Conservation (phyloP, 2,113 vertebrate species). For the Leptobrachium leishanense region DNA sequence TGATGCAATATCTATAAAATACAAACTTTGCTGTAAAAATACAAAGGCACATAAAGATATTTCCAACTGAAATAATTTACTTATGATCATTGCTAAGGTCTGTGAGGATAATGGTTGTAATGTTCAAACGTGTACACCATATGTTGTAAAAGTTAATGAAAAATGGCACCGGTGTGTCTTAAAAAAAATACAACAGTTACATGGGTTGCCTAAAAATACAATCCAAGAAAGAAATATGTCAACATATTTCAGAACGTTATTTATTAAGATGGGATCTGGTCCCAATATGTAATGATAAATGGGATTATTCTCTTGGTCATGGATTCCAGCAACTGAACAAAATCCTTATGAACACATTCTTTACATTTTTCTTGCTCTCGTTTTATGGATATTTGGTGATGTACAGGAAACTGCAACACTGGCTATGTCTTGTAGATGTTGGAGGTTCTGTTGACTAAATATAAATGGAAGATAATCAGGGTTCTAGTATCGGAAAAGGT, state of each 20-base stretch:
- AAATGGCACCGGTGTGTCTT: conserved; percentile 15
- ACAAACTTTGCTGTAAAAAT: conserved; percentile 68
- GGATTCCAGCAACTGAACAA: no score
- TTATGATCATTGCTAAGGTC: conserved; percentile 63
- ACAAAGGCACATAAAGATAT: conserved; percentile 72
- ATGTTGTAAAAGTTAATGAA: conserved; percentile 17
- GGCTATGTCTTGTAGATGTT: no score
- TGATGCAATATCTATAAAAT: conserved; percentile 66
- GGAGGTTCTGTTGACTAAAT: no score
- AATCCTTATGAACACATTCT: no score
- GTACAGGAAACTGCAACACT: background rate
- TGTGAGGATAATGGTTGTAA: conserved; percentile 23
- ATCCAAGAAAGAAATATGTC: background rate
- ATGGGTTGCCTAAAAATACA: conserved; percentile 19
- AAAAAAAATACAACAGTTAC: conserved; percentile 7
- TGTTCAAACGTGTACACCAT: background rate
- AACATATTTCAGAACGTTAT: background rate
- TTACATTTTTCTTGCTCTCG: no score
- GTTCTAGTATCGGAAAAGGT: background rate
- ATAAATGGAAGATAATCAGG: background rate
- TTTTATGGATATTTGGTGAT: background rate
- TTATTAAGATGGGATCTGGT: background rate
- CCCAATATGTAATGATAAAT: no score
- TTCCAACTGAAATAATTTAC: conserved; percentile 77
- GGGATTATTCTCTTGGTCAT: no score